phyloP scores from a whole-genome alignment of 1,140 invertebrate species.

The Lethrus apterus region DNA sequence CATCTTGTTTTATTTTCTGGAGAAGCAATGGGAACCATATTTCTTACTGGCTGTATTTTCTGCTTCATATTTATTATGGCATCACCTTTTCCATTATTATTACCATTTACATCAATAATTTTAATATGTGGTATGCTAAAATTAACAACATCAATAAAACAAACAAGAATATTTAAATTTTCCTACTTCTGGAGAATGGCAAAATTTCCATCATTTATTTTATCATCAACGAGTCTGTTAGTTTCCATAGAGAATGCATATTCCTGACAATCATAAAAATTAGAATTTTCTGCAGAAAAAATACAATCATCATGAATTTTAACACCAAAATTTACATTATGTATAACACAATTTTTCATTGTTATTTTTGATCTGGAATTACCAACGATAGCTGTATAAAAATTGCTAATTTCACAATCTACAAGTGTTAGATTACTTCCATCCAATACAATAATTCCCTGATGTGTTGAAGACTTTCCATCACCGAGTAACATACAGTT shows the following conservation, averaged over 20 bases:
- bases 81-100: conserved; percentile 30
- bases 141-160: conserved; percentile 3
- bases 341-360: conserved; percentile 26
- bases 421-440: conserved; percentile 32
- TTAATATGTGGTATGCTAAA: conserved; percentile 25
- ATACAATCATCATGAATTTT: conserved; percentile 35
- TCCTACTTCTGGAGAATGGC: conserved; percentile 28
- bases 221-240: conserved; percentile 2
- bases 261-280: conserved; percentile 30
- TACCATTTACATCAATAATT: conserved; percentile 23
- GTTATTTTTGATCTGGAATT: conserved; percentile 30
- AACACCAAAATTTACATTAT: conserved; percentile 28
- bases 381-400: conserved; percentile 38
- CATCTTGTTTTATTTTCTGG: too few species aligned
- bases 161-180: conserved; percentile 14
- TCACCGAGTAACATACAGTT: conserved; percentile 41
- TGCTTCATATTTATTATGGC: conserved; percentile 24
- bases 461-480: conserved; percentile 38
- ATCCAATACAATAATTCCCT: conserved; percentile 42
- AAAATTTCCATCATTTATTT: conserved; percentile 28
- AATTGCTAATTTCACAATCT: conserved; percentile 38
- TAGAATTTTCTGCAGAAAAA: conserved; percentile 21
- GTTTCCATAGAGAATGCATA: conserved; percentile 35
- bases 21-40: conserved; percentile 29
- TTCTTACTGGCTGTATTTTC: conserved; percentile 26